Evolutionary conservation across 2,797 vertebrate genomes (phyloP), one percentile per base, ranked within the genome.

Genomic region (Aulostomus chinensis): DNA sequence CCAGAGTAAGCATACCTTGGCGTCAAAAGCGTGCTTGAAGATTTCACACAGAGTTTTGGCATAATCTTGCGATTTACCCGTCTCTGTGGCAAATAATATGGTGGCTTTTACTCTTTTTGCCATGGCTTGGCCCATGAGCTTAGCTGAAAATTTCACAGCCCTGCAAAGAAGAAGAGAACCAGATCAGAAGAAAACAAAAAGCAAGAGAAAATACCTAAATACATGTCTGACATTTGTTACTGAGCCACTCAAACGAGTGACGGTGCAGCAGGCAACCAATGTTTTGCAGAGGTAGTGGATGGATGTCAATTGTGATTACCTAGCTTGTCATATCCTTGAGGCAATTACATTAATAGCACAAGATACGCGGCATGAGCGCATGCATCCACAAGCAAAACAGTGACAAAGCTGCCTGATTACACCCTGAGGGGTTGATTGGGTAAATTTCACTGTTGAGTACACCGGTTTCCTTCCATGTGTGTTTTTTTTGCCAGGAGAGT

Each of bases 51-150:
- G 88, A 4, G 97, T 98, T 89, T 98, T 97, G 83, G 97, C 97
- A 9, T 98, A 98, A 83, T 93, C 94, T 68, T 97, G 95, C 0
- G 97, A 99, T 73, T 98, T 99, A 15, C 97, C 97, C 0, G 97
- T 99, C 70, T 99, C 97, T 0, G 96, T 98, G 74, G 96, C 97
- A 0, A 95, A 99, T 50, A 99, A 90, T 62, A 99, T 98, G 68
- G 95, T 98, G 0, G 97, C 97, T 78, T 99, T 99, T 53, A 99
- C 97, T 63, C 97, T 92, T 88, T 97, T 98, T 30, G 97, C 97
- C 97, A 99, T 99, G 21, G 97, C 97, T 41, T 98, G 95, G 2
- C 96, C 96, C 97, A 99, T 99, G 72, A 99, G 88, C 73, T 99
- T 99, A 55, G 97, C 95, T 0, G 97, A 99, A 83, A 99, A 99